phyloP scores from a whole-genome alignment of 2,113 vertebrate genomes.

The Antigone vipio region DNA sequence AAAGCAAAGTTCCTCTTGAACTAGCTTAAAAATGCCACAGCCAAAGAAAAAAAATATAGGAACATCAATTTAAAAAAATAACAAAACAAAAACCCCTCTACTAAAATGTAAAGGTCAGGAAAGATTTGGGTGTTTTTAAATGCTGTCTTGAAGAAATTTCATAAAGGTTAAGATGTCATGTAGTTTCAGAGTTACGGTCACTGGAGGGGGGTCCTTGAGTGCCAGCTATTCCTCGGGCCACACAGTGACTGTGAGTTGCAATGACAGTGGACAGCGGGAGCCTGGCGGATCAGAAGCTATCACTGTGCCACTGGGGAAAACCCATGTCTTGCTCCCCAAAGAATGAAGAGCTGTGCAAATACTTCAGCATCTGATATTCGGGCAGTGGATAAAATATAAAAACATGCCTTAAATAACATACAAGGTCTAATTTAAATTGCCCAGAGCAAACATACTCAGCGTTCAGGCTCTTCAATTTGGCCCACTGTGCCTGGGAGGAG shows the following conservation, averaged over 20 bases:
- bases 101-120: conserved; percentile 84
- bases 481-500: neutral
- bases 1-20: conserved; percentile 77
- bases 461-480: neutral
- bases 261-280: conserved; percentile 82
- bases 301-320: conserved; percentile 69
- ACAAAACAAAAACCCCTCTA: conserved; percentile 63
- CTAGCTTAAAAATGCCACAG: conserved; percentile 82
- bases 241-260: conserved; percentile 78
- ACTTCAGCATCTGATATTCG: conserved; percentile 38
- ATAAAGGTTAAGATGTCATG: conserved; percentile 88
- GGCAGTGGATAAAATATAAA: conserved; percentile 9
- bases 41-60: conserved; percentile 70
- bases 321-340: conserved; percentile 24
- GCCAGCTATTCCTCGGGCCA: conserved; percentile 73
- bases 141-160: conserved; percentile 84
- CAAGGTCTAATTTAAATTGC: conserved; percentile 19
- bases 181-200: conserved; percentile 78
- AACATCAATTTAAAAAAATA: conserved; percentile 80
- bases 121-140: conserved; percentile 88
- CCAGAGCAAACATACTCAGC: neutral
- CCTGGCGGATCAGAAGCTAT: conserved; percentile 71
- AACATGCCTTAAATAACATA: conserved; percentile 26
- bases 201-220: conserved; percentile 73
- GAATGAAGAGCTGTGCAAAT: neutral